phyloP scores from a whole-genome alignment of 2,113 vertebrate genomes.

The Alligator sinensis region DNA sequence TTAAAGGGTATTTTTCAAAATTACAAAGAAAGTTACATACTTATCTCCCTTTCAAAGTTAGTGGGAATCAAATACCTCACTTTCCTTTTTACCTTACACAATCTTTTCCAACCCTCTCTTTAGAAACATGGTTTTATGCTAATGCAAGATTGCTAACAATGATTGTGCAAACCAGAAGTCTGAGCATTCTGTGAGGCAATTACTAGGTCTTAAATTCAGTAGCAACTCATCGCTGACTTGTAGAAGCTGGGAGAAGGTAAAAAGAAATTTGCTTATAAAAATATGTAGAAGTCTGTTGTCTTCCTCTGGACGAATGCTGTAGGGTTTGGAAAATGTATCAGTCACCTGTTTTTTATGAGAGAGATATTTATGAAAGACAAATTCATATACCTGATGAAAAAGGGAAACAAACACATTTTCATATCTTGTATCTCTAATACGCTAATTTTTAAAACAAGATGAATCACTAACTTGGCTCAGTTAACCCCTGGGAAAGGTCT shows the following conservation, averaged over 20 bases:
- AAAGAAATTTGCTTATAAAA: not conserved
- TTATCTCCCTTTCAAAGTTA: not conserved
- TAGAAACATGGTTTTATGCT: not conserved
- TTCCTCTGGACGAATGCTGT: accelerated
- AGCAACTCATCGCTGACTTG: not conserved
- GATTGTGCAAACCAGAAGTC: not conserved
- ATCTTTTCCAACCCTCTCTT: not conserved
- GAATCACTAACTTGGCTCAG: conserved; percentile 64
- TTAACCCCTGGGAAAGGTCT: conserved; percentile 66
- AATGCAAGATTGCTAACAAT: not conserved
- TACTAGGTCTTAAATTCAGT: not conserved
- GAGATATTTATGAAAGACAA: too few species aligned
- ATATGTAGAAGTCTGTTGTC: accelerated
- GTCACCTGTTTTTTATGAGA: not conserved
- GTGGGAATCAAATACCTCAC: not conserved
- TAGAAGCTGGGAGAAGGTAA: not conserved
- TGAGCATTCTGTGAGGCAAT: not conserved
- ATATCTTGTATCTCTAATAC: not conserved
- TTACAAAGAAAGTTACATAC: accelerated
- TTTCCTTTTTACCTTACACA: not conserved
- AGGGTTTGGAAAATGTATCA: not conserved
- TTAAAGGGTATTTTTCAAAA: not conserved
- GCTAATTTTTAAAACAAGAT: conserved; percentile 1
- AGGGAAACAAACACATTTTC: not conserved
- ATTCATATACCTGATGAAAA: not conserved